Base-by-base conservation (phyloP, 2,888 invertebrate species). In the Bhutanitis thaidina region DNA sequence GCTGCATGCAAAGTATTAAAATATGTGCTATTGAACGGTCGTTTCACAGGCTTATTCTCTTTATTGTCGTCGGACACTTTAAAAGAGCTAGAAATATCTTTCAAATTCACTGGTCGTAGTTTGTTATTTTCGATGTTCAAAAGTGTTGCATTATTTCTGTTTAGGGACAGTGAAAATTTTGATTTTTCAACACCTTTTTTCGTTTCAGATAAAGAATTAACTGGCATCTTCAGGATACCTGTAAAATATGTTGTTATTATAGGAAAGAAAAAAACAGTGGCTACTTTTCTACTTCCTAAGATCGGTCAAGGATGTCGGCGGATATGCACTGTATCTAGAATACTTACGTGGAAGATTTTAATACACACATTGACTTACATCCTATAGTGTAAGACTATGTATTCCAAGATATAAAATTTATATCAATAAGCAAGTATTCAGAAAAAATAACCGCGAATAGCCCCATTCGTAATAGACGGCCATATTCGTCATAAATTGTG, bases 191-290 rank as follows among this genome's bases (percentile, higher is more conserved):
- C 80, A 75, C 79, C 77, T 80, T 81, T 81, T 79, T 82, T 87
- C 64, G 77, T 79, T 79, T 82, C 78, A 55, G 74, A 69, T 58
- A 79, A 72, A 76, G 80, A 82, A 69, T 87, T 86, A 80, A 86
- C 82, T 86, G 86, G 90, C 90, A 90, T 90, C 88, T 90, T 90
- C 88, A 86, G 90, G 67, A 84, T 73, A 87, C 88, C 90, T 90
- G 80, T 10, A 77, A 84, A 41, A 46, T 10, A 38, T 27, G 14
- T 43, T 40, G 53, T 62, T 67, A 67, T 65, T 67, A 64, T 67
- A 8, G 65, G 62, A 56, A 47, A 44, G 45, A 57, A 38, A 51
- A 55, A 58, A 54, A 53, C 50, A 47, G 30, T 35, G 57, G 58
- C 61, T 74, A 79, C 75, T 80, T 80, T 77, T 79, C 62, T 68